Evolutionary conservation across 2,113 vertebrate species (phyloP).

Genomic region (Platichthys stellatus): DNA sequence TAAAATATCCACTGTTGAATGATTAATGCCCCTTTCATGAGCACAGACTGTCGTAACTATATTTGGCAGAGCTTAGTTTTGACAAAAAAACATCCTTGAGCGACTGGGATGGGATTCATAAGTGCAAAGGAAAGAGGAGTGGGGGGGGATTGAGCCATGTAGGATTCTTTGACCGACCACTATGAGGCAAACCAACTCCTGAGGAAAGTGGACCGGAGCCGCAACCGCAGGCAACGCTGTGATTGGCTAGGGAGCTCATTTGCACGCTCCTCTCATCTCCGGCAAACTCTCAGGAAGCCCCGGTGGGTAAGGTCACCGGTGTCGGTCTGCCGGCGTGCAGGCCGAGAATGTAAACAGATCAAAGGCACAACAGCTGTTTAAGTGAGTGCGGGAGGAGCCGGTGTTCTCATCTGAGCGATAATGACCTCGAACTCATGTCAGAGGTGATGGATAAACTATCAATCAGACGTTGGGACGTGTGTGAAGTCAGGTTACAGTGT

Average conservation of each 20-base stretch:
- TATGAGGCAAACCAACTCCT: slow-evolving; percentile 49
- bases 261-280: slow-evolving; percentile 67
- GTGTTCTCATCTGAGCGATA: slow-evolving; percentile 31
- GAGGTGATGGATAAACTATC: slow-evolving; percentile 12
- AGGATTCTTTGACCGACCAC: slow-evolving; percentile 33
- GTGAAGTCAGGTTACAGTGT: too few species aligned
- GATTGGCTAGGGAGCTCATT: slow-evolving; percentile 66
- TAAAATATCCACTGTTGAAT: slow-evolving; percentile 35
- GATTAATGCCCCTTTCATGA: slow-evolving; percentile 40
- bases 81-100: slow-evolving; percentile 24
- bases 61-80: slow-evolving; percentile 5
- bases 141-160: neutral
- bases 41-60: slow-evolving; percentile 18
- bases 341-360: slow-evolving; percentile 61
- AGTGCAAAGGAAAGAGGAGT: neutral
- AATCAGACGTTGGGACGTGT: neutral
- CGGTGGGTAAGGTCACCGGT: slow-evolving; percentile 71
- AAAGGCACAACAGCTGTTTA: slow-evolving; percentile 48
- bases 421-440: slow-evolving; percentile 38
- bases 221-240: slow-evolving; percentile 51
- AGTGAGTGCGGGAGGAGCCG: slow-evolving; percentile 6
- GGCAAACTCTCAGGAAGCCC: slow-evolving; percentile 61
- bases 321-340: slow-evolving; percentile 60
- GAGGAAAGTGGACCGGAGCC: slow-evolving; percentile 49
- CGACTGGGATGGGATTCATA: slow-evolving; percentile 25